Conservation (phyloP, 2,888 invertebrate species). For the Lordiphosa andalusiaca region DNA sequence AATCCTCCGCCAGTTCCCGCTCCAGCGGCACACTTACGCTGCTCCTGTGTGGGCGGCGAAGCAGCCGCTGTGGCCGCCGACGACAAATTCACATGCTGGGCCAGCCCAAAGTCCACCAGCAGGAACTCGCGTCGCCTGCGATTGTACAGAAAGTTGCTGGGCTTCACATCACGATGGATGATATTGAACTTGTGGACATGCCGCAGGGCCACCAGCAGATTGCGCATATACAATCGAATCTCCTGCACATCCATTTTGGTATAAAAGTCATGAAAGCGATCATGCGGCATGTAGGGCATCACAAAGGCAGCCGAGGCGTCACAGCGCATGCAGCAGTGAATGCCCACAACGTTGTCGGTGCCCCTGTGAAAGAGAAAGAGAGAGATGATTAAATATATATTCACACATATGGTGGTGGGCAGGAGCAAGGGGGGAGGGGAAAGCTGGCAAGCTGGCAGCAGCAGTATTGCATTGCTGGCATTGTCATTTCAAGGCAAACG, state of each 20-base stretch:
- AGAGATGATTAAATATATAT: slow-evolving; percentile 1
- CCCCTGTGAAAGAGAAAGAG: slow-evolving; percentile 81
- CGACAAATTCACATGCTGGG: slow-evolving; percentile 82
- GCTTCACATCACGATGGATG: slow-evolving; percentile 95
- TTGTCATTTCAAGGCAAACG: no score
- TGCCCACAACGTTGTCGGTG: slow-evolving; percentile 89
- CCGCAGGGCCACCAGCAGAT: slow-evolving; percentile 87
- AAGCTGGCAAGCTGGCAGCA: no score
- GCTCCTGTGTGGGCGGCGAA: background rate
- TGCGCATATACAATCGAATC: slow-evolving; percentile 89
- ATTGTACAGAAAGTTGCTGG: slow-evolving; percentile 94
- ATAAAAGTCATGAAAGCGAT: slow-evolving; percentile 89
- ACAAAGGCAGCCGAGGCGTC: slow-evolving; percentile 91
- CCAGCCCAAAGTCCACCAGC: slow-evolving; percentile 94
- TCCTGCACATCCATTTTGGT: slow-evolving; percentile 86
- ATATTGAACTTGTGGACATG: slow-evolving; percentile 91
- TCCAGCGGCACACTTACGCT: background rate
- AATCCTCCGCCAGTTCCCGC: background rate
- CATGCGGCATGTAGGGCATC: slow-evolving; percentile 93
- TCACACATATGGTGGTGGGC: no score
- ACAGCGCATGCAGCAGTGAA: slow-evolving; percentile 88
- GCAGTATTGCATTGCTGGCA: no score
- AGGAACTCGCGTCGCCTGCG: slow-evolving; percentile 86
- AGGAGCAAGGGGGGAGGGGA: no score
- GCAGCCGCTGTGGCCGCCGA: slow-evolving; percentile 8